Conservation (phyloP, 2,888 invertebrate genomes). For the Pyralis farinalis region DNA sequence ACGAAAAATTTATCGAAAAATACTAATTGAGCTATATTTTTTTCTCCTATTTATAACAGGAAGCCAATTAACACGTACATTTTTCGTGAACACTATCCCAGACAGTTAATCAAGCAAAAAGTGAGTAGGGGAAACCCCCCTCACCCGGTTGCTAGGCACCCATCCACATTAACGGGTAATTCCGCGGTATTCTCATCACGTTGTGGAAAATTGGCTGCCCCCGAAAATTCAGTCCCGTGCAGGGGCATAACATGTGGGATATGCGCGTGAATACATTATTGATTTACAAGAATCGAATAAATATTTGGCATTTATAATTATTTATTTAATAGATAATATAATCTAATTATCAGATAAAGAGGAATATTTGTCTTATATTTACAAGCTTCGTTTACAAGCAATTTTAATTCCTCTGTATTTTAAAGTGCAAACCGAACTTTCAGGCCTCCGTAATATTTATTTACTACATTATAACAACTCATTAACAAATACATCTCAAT, state of each 20-base stretch:
- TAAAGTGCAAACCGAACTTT: too few relatives aligned
- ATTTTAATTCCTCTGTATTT: too few relatives aligned
- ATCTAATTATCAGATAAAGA: too few relatives aligned
- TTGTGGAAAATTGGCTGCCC: conserved; percentile 49
- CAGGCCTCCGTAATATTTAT: too few relatives aligned
- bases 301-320: conserved; percentile 31
- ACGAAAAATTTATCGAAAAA: conserved; percentile 8
- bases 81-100: conserved; percentile 19
- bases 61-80: conserved; percentile 26
- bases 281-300: conserved; percentile 33
- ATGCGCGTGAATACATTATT: conserved; percentile 50
- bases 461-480: too few relatives aligned
- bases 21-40: conserved; percentile 18
- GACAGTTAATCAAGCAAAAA: conserved; percentile 27
- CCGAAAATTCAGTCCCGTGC: conserved; percentile 41
- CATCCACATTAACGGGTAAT: conserved; percentile 41
- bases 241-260: conserved; percentile 41
- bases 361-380: too few relatives aligned
- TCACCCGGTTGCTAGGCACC: conserved; percentile 31
- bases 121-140: conserved; percentile 10
- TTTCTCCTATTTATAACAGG: conserved; percentile 17
- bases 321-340: too few relatives aligned
- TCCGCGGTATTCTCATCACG: conserved; percentile 47
- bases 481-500: too few relatives aligned
- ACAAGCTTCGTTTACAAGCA: too few relatives aligned